Base-by-base conservation (phyloP, 2,113 vertebrate species). In the Corythornis vintsioides region DNA sequence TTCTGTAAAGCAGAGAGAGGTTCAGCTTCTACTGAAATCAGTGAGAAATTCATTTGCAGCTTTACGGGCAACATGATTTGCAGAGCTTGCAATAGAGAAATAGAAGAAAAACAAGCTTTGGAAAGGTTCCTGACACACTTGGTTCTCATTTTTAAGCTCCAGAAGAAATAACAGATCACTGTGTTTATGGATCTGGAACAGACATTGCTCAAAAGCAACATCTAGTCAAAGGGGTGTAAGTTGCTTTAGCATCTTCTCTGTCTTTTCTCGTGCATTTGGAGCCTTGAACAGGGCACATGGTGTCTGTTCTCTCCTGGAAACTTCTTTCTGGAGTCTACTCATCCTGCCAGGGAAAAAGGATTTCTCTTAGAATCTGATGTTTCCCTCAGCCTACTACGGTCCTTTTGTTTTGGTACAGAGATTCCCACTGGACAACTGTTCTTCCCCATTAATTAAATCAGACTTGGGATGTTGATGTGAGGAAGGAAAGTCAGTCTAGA, bases 291-390 rank as follows among this genome's bases (percentile, higher is more conserved):
- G 61, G 89, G 56, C 67, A 77, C 24, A 14, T 14, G 70, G 15
- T 67, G 47, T 89, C 88, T 95, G 42, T 92, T 91, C 83, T 89
- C 22, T 88, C 26, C 43, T 66, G 69, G 83, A 86, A 71, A 29
- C 14, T 26, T 78, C 47, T 83, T 96, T 91, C 52, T 94, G 69
- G 43, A 7, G 0, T 77, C 43, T 80, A n/a, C 38, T 92, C 47
- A 47, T 80, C 33, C 52, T 85, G 79, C 43, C 48, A 66, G 42
- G 83, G 79, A 86, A 84, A 89, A 83, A 88, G 50, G 28, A 45
- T 89, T 94, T 91, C 11, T 80, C 85, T 73, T 88, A 48, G 66
- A 35, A 74, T 91, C 67, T 77, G 63, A 95, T 88, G 38, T 74
- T 83, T 77, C 69, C 75, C 69, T 48, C 77, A 78, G 29, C 83